Evolutionary conservation across 1,140 invertebrate genomes (phyloP).

Genomic region (Hyphantria cunea): DNA sequence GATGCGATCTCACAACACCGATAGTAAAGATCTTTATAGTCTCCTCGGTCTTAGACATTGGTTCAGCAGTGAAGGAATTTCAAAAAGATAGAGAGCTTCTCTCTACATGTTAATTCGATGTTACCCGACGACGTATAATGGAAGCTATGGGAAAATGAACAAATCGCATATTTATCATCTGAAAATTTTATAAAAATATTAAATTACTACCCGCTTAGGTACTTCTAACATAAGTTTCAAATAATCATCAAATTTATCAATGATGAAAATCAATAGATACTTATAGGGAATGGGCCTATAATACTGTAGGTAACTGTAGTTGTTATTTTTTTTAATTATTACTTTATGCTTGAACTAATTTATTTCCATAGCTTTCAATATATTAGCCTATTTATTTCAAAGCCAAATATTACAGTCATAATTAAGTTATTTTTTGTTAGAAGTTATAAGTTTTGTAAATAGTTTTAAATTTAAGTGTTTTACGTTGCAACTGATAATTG

Average conservation of each 20-base stretch:
- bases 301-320: neutral
- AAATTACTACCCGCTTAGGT: slow-evolving; percentile 6
- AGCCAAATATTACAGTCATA: slow-evolving; percentile 81
- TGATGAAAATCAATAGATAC: too few species aligned
- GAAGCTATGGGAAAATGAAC: slow-evolving; percentile 67
- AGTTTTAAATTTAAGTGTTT: slow-evolving; percentile 69
- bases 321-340: neutral
- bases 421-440: slow-evolving; percentile 64
- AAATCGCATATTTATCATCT: neutral
- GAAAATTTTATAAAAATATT: too few species aligned
- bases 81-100: slow-evolving; percentile 69
- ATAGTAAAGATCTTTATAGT: slow-evolving; percentile 69
- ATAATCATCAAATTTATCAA: too few species aligned
- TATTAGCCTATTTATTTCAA: slow-evolving; percentile 80
- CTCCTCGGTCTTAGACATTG: slow-evolving; percentile 72
- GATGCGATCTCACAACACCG: slow-evolving; percentile 46
- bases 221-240: too few species aligned
- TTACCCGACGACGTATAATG: slow-evolving; percentile 79
- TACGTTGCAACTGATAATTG: slow-evolving; percentile 60
- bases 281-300: neutral
- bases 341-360: slow-evolving; percentile 29
- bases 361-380: slow-evolving; percentile 73
- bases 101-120: slow-evolving; percentile 60
- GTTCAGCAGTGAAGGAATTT: slow-evolving; percentile 72
- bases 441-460: slow-evolving; percentile 78